Base-by-base conservation (phyloP, 1,140 invertebrate species). In the Brachionus asplanchnoidis region DNA sequence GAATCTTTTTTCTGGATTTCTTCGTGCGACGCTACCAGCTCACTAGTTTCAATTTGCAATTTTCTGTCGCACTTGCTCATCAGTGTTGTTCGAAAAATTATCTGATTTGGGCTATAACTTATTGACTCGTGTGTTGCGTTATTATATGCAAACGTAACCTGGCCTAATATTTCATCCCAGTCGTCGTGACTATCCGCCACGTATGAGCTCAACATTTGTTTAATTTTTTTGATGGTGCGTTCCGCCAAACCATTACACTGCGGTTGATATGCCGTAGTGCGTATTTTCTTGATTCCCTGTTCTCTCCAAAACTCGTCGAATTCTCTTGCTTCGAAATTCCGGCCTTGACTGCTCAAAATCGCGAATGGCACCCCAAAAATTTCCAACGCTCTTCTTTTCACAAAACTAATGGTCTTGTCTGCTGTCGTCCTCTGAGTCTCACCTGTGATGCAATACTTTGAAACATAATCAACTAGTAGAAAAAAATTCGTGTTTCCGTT, bases 381-480 rank as follows among this genome's bases (percentile, higher is more conserved):
- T n/a, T n/a, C n/a, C n/a, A n/a, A n/a, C n/a, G n/a, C n/a, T n/a
- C n/a, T n/a, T n/a, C n/a, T n/a, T n/a, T n/a, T n/a, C n/a, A n/a
- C n/a, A n/a, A n/a, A n/a, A n/a, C n/a, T n/a, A n/a, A n/a, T n/a
- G n/a, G n/a, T n/a, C n/a, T n/a, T n/a, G n/a, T n/a, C n/a, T n/a
- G n/a, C n/a, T n/a, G n/a, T n/a, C n/a, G n/a, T n/a, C n/a, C n/a
- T n/a, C n/a, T n/a, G n/a, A n/a, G n/a, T n/a, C n/a, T n/a, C n/a
- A n/a, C n/a, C n/a, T n/a, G n/a, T n/a, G n/a, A n/a, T n/a, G 5
- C 85, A 65, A 70, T 79, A 90, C 78, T 87, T 87, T 2, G 88
- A 88, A n/a, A 87, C 87, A 84, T 88, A 87, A 79, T 89, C 87
- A 3, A 85, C 85, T 0, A 86, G 77, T 20, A 87, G 85, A 6